A percentile compares a stretch with the other conserved stretches of the same genome.
Evolutionary conservation across 1,140 invertebrate species (phyloP).

Genomic region (Adoxophyes honmai): DNA sequence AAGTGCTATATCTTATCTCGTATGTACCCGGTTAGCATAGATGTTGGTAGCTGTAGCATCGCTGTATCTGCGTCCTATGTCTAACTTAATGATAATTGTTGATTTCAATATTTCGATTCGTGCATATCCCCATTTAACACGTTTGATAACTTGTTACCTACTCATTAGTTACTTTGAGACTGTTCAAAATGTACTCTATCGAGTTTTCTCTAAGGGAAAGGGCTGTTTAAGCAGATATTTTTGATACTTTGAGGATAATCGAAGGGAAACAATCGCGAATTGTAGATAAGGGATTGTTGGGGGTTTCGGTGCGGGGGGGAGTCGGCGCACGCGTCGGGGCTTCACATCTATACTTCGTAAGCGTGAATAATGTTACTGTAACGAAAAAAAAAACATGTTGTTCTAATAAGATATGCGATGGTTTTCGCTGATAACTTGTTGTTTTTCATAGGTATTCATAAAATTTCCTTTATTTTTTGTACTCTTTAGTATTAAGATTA

Average conservation of each 20-base stretch:
- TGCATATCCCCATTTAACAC: slow-evolving; percentile 70
- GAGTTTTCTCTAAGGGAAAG: slow-evolving; percentile 75
- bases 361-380: slow-evolving; percentile 70
- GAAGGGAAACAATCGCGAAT: slow-evolving; percentile 67
- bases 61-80: slow-evolving; percentile 60
- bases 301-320: not conserved
- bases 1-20: slow-evolving; percentile 54
- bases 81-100: slow-evolving; percentile 57
- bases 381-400: slow-evolving; percentile 68
- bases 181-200: slow-evolving; percentile 73
- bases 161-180: slow-evolving; percentile 75
- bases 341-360: slow-evolving; percentile 59
- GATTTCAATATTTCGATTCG: slow-evolving; percentile 67
- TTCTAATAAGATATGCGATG: slow-evolving; percentile 72
- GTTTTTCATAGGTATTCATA: slow-evolving; percentile 74
- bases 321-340: slow-evolving; percentile 22
- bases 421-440: slow-evolving; percentile 72
- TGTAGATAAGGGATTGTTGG: slow-evolving; percentile 38
- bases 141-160: slow-evolving; percentile 73
- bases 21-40: slow-evolving; percentile 57
- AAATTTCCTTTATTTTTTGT: slow-evolving; percentile 78
- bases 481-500: slow-evolving; percentile 76
- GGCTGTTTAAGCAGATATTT: slow-evolving; percentile 76
- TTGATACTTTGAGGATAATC: slow-evolving; percentile 74
- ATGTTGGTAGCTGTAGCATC: slow-evolving; percentile 60